Evolutionary conservation across 2,797 vertebrate species (phyloP).

Genomic region (Cuculus canorus): DNA sequence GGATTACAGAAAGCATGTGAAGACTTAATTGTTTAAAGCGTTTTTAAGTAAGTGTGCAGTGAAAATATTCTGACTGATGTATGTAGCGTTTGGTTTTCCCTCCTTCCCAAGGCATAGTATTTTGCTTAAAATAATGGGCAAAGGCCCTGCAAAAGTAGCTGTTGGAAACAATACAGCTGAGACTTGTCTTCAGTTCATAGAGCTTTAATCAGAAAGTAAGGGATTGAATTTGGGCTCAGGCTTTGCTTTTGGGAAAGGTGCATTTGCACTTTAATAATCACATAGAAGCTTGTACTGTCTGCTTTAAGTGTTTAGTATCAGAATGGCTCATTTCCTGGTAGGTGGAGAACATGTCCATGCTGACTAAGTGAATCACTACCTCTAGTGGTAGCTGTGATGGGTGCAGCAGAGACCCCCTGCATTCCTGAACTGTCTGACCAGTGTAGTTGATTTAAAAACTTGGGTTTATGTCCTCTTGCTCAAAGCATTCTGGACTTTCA

Average conservation of each 20-base stretch:
- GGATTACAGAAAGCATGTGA: background rate
- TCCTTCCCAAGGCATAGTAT: background rate
- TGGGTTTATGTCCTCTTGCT: background rate
- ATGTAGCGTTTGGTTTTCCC: background rate
- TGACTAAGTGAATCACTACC: background rate
- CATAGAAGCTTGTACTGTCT: background rate
- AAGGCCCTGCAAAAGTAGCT: background rate
- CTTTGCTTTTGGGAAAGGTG: background rate
- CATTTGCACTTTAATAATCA: background rate
- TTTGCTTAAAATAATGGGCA: background rate
- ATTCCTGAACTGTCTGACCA: background rate
- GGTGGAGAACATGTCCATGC: background rate
- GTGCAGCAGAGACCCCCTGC: background rate
- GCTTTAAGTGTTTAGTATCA: background rate
- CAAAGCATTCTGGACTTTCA: background rate
- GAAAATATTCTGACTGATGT: background rate
- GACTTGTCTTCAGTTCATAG: background rate
- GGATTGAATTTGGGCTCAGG: background rate
- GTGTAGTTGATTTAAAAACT: background rate
- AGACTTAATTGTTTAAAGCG: background rate
- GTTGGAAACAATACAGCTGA: background rate
- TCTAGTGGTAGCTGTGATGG: background rate
- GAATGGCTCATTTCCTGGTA: background rate
- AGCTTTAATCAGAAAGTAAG: background rate
- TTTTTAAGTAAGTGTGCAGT: background rate